Percentiles rank a stretch among this genome's conserved stretches.
Evolutionary conservation across 1,140 invertebrate species (phyloP).

Genomic region (Euwallacea fornicatus): DNA sequence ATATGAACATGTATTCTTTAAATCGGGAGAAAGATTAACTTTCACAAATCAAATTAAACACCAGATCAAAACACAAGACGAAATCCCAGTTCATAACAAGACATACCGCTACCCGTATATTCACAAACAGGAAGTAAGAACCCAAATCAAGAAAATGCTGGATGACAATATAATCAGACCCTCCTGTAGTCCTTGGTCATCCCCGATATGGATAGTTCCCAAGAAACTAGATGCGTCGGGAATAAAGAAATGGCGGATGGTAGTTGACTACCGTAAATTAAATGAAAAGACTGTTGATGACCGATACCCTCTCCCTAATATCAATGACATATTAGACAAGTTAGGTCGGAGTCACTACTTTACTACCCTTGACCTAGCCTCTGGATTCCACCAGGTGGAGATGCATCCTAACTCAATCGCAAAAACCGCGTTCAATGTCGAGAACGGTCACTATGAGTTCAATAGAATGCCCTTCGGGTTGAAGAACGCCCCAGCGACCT

Average conservation of each 20-base stretch:
- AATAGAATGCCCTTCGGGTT: too few species aligned
- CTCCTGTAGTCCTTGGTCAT: too few species aligned
- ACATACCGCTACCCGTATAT: too few species aligned
- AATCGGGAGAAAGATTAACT: conserved; percentile 5
- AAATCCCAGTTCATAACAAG: too few species aligned
- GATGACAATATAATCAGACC: conserved; percentile 5
- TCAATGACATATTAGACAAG: conserved; percentile 53
- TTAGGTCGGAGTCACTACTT: conserved; percentile 52
- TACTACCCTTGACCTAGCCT: conserved; percentile 52
- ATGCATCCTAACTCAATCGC: conserved; percentile 46
- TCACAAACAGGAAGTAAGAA: conserved; percentile 29
- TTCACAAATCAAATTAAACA: conserved; percentile 22
- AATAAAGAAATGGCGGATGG: conserved; percentile 40
- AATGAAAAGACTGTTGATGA: conserved; percentile 50
- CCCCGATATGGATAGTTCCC: too few species aligned
- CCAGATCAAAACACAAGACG: conserved; percentile 21
- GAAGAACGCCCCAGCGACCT: too few species aligned
- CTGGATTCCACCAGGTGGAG: conserved; percentile 57
- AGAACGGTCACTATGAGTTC: too few species aligned
- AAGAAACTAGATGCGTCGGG: conserved; percentile 9
- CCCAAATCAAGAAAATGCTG: conserved; percentile 38
- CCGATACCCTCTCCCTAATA: conserved; percentile 57
- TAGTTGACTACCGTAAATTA: conserved; percentile 51
- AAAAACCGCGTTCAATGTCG: conserved; percentile 55
- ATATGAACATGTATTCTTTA: conserved; percentile 13